Evolutionary conservation across 2,888 invertebrate genomes (phyloP), one percentile per base, ranked within the genome.

Genomic region (Ashinkailepas kermadecensis): DNA sequence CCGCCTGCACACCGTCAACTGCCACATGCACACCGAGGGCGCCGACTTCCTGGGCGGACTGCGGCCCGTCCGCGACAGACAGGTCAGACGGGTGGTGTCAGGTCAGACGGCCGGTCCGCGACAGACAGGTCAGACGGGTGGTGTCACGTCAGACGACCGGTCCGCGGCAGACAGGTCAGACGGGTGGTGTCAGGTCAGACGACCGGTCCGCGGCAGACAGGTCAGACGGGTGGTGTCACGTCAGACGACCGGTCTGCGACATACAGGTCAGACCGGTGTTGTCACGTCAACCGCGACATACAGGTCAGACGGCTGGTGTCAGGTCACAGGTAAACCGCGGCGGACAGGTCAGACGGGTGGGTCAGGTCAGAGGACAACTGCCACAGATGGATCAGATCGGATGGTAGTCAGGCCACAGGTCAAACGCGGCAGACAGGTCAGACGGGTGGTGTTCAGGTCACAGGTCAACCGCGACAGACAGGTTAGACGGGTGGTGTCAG

Each of bases 21-120:
- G 99, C 88, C 99, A 99, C 86, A 95, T 99, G 93, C 96, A 99
- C 86, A 97, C 98, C 0, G 99, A 99, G 88, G 96, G 97, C 84
- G 93, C 98, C 0, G 99, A 99, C 88, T 99, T 99, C 87, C 89
- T 99, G 25, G 99, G 99, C 70, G 96, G 97, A 25, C 89, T 99
- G 13, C 89, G 99, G 84, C 99, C 99, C 0, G 94, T 95, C 12
- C 88, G 96, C 82, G 23, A 9, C 74, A 18, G 74, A 9, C 9
- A n/a, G n/a, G 65, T 65, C 10, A 23, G 65, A 1, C 39, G 4
- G 54, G 23, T 6, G 91, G 90, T 83, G 88, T 80, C 23, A 85
- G 85, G n/a, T n/a, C n/a, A n/a, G n/a, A n/a, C n/a, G n/a, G n/a
- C n/a, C n/a, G 39, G 39, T 39, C 39, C 39, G 39, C 39, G 39